These are phyloP conservation scores for Tamandua tetradactyla DNA, from an alignment of 2,797 vertebrate genomes.

Conservation along the genomic window DNA sequence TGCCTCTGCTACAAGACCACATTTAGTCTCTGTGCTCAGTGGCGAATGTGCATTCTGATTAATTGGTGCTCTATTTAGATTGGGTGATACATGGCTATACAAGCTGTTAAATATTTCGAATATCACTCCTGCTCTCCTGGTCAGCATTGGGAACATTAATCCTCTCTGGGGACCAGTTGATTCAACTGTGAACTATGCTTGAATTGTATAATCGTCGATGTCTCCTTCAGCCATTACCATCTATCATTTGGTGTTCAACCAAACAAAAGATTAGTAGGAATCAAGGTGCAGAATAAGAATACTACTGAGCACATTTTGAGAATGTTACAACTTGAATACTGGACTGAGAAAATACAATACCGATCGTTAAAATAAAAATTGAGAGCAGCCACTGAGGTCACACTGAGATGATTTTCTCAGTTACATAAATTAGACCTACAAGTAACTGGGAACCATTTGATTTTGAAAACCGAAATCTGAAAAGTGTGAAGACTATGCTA, in stretches of 20 bases:
- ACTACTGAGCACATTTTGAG: background rate
- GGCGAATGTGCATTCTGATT: background rate
- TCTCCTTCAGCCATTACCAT: background rate
- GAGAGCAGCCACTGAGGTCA: background rate
- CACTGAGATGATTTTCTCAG: background rate
- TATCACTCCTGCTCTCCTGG: background rate
- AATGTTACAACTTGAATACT: background rate
- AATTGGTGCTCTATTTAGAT: background rate
- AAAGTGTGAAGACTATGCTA: background rate
- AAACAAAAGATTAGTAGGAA: background rate
- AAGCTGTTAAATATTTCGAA: background rate
- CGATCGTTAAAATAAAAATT: background rate
- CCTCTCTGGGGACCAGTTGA: background rate
- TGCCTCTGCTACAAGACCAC: fast-evolving
- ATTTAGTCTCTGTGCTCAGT: background rate
- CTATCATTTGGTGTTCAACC: background rate
- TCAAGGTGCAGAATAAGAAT: background rate
- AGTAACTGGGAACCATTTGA: background rate
- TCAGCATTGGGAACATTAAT: background rate
- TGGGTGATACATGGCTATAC: background rate
- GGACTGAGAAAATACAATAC: background rate
- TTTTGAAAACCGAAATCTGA: background rate
- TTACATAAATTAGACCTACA: background rate
- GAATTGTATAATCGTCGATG: background rate
- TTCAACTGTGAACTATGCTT: background rate